Conservation (phyloP, 2,888 invertebrate species). For the Sialis lutaria region DNA sequence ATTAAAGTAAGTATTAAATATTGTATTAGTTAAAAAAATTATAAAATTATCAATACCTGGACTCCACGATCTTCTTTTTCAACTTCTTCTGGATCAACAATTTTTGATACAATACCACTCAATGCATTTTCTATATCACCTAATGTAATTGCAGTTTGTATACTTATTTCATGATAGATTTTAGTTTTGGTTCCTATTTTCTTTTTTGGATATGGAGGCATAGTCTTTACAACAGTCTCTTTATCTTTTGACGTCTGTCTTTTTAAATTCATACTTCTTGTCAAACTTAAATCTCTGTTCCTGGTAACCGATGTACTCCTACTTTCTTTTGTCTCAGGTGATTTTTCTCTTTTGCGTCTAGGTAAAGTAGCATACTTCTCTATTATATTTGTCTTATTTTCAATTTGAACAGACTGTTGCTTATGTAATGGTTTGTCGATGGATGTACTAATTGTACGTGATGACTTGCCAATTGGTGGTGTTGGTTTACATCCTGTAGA, state of each 20-base stretch:
- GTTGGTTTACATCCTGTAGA: conserved; percentile 24
- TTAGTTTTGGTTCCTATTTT: conserved; percentile 32
- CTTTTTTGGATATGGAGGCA: conserved; percentile 31
- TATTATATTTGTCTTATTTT: conserved; percentile 30
- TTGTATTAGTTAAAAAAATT: background rate
- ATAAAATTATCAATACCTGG: conserved; percentile 14
- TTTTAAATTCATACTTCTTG: conserved; percentile 20
- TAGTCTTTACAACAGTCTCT: conserved; percentile 17
- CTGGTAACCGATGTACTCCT: conserved; percentile 11
- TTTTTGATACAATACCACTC: conserved; percentile 32
- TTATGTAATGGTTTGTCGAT: conserved; percentile 6
- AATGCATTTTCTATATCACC: conserved; percentile 55
- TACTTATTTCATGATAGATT: conserved; percentile 64
- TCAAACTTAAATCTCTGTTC: conserved; percentile 26
- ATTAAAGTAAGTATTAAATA: background rate
- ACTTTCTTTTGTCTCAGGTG: conserved; percentile 18
- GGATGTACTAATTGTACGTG: conserved; percentile 13
- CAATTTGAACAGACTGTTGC: conserved; percentile 20
- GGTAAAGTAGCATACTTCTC: conserved; percentile 69
- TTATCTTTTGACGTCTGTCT: conserved; percentile 12
- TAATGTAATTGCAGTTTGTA: conserved; percentile 60
- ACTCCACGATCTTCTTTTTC: conserved; percentile 19
- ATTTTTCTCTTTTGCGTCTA: conserved; percentile 48
- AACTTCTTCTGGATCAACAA: conserved; percentile 17
- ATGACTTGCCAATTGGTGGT: conserved; percentile 18